These are phyloP conservation scores for Myotis davidii DNA, from an alignment of 2,113 vertebrate species.

Conservation along the genomic window DNA sequence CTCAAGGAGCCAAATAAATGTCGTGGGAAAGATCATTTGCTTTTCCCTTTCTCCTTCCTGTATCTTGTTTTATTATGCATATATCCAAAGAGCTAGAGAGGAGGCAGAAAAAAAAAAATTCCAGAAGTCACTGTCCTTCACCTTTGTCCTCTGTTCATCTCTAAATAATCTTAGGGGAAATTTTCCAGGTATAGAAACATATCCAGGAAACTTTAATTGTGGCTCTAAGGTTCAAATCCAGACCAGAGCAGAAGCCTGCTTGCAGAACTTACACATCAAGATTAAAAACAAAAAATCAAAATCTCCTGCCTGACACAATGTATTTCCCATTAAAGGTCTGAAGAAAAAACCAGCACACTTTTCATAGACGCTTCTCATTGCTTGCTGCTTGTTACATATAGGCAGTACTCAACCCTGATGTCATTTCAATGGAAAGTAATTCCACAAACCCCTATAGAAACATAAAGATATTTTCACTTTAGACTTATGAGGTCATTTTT, in stretches of 20 bases:
- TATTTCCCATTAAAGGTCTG: background rate
- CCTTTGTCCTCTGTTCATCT: background rate
- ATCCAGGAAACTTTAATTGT: background rate
- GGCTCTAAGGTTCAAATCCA: background rate
- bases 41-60: background rate
- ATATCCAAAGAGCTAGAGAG: background rate
- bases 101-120: background rate
- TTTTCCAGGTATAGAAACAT: background rate
- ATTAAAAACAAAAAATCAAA: background rate
- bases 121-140: background rate
- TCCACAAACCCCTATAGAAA: conserved; percentile 69
- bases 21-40: background rate
- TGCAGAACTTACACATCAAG: background rate
- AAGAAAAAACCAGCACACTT: background rate
- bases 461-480: conserved; percentile 73
- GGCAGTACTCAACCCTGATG: background rate
- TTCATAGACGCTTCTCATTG: conserved; percentile 14
- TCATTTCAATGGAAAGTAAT: conserved; percentile 61
- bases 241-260: background rate
- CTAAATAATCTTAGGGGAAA: background rate
- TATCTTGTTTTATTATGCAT: background rate
- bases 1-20: background rate
- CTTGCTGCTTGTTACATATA: conserved; percentile 62
- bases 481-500: conserved; percentile 57
- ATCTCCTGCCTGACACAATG: background rate